Evolutionary conservation across 1,140 invertebrate species (phyloP).

Genomic region (Monochamus saltuarius): DNA sequence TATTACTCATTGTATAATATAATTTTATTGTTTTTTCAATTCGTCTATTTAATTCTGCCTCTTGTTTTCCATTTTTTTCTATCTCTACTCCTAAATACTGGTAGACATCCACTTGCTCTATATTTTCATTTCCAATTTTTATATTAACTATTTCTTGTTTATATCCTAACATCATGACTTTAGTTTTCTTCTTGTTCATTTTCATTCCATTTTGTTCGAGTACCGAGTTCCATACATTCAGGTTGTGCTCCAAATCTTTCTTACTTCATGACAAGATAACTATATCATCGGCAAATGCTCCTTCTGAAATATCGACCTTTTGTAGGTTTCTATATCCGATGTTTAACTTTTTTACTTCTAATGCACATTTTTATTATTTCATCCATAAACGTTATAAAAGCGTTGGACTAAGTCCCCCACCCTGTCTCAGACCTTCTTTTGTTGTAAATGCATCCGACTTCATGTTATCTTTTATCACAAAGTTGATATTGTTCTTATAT

Average conservation of each 20-base stretch:
- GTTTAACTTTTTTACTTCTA: neutral
- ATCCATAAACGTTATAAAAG: neutral
- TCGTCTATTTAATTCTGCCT: neutral
- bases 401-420: neutral
- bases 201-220: too few species aligned
- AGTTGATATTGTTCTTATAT: neutral
- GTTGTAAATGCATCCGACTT: neutral
- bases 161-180: neutral
- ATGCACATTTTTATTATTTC: conserved; percentile 3
- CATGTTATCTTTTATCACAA: neutral
- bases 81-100: neutral
- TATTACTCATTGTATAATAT: neutral
- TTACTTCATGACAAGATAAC: neutral
- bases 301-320: neutral
- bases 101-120: neutral
- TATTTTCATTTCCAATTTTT: neutral
- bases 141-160: neutral
- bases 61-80: neutral
- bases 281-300: neutral
- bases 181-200: neutral
- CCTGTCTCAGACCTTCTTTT: neutral
- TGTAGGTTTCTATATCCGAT: neutral
- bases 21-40: neutral
- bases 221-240: neutral
- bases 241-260: neutral